phyloP scores from a whole-genome alignment of 2,113 vertebrate species.

The Himantopus leucocephalus region DNA sequence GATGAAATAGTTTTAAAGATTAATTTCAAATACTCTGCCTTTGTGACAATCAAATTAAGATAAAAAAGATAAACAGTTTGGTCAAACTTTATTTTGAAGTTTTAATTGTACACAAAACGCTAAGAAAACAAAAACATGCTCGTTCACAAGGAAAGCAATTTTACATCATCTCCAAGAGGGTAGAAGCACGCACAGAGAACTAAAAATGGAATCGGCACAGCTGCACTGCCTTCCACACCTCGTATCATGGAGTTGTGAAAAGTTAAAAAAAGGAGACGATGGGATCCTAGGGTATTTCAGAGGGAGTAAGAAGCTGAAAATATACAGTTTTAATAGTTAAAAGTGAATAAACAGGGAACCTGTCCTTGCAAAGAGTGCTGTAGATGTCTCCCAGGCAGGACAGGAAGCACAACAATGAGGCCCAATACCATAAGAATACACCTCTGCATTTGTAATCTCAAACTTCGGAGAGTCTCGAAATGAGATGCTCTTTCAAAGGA shows the following conservation, averaged over 20 bases:
- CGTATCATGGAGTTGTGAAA: neutral
- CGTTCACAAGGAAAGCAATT: neutral
- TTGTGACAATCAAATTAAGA: neutral
- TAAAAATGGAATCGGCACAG: neutral
- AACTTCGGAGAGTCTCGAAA: neutral
- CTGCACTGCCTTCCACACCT: neutral
- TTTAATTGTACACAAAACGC: neutral
- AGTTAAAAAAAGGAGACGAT: neutral
- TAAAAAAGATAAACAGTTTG: neutral
- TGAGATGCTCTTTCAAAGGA: neutral
- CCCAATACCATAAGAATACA: neutral
- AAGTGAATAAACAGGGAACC: neutral
- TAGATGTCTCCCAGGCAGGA: neutral
- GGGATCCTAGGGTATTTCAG: neutral
- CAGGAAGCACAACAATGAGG: neutral
- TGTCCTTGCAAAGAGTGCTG: accelerated
- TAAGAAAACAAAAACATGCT: neutral
- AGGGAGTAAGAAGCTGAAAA: neutral
- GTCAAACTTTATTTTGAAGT: neutral
- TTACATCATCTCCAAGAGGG: neutral
- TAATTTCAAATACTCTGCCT: neutral
- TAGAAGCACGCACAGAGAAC: neutral
- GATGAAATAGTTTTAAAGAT: neutral
- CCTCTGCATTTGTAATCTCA: neutral
- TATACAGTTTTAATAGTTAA: neutral